Conservation (phyloP, 37 sponge, comb jelly and placozoan species). For the Ianthella basta region DNA sequence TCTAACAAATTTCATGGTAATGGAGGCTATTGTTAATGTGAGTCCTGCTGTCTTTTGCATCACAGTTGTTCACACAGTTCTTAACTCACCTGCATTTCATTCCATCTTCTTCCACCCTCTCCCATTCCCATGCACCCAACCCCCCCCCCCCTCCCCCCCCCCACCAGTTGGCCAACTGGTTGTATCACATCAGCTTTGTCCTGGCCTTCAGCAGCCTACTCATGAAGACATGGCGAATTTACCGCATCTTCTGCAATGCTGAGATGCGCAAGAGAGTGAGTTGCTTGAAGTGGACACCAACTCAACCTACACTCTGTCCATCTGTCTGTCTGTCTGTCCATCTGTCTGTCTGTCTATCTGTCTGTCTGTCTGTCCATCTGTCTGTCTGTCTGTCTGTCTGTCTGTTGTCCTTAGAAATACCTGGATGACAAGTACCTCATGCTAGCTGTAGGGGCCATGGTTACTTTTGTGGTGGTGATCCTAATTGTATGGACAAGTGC, state of each 20-base stretch:
- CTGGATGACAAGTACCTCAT: slow-evolving; percentile 13
- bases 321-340: too few relatives aligned
- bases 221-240: slow-evolving; percentile 28
- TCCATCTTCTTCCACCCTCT: background rate
- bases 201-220: slow-evolving; percentile 12
- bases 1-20: background rate
- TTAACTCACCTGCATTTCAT: background rate
- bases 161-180: background rate
- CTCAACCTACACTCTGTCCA: too few relatives aligned
- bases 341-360: too few relatives aligned
- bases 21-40: background rate
- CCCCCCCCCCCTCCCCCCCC: too few relatives aligned
- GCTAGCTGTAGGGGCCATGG: background rate
- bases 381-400: too few relatives aligned
- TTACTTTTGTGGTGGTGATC: background rate
- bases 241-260: slow-evolving; percentile 21
- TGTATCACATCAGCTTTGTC: background rate
- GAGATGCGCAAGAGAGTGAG: slow-evolving; percentile 5
- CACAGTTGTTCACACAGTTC: too few relatives aligned
- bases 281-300: background rate
- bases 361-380: too few relatives aligned
- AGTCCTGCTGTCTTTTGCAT: background rate
- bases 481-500: slow-evolving; percentile 4
- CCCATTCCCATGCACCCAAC: background rate
- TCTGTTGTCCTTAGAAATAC: background rate